These are phyloP conservation scores for Platyscapa corneri DNA, from an alignment of 1,140 invertebrate species.

Conservation along the genomic window DNA sequence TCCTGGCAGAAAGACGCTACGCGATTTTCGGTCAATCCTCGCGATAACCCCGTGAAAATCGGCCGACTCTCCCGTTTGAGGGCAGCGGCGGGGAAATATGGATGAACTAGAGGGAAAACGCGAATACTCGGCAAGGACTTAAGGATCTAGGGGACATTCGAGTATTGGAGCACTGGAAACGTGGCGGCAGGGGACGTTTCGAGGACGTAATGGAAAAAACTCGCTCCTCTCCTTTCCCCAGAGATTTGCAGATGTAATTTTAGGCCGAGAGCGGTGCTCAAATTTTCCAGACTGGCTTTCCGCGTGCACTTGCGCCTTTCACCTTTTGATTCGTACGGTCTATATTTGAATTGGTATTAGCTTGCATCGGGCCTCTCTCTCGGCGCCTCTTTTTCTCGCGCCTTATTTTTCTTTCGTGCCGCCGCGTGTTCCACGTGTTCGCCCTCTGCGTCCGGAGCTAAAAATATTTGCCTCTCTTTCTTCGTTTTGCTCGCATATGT, in stretches of 20 bases:
- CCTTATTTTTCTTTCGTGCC: background rate
- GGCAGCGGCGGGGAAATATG: background rate
- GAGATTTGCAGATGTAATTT: background rate
- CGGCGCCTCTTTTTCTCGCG: background rate
- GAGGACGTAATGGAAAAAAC: background rate
- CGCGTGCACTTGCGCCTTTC: background rate
- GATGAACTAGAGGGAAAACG: background rate
- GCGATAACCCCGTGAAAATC: no score
- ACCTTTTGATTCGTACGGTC: background rate
- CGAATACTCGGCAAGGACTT: background rate
- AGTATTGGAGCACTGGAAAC: background rate
- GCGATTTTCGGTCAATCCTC: background rate
- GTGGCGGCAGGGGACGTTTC: background rate
- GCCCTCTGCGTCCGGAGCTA: conserved; percentile 25
- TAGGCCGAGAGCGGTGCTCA: background rate
- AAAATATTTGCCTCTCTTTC: conserved; percentile 43
- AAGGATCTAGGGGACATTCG: no score
- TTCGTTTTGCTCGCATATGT: background rate
- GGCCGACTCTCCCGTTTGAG: no score
- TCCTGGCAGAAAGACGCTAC: background rate
- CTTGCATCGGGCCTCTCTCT: background rate
- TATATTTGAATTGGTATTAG: conserved; percentile 31
- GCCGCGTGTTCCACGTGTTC: conserved; percentile 21
- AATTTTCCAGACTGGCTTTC: background rate
- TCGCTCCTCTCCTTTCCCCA: no score